Evolutionary conservation across 2,888 invertebrate genomes (phyloP).

Genomic region (Myathropa florea): DNA sequence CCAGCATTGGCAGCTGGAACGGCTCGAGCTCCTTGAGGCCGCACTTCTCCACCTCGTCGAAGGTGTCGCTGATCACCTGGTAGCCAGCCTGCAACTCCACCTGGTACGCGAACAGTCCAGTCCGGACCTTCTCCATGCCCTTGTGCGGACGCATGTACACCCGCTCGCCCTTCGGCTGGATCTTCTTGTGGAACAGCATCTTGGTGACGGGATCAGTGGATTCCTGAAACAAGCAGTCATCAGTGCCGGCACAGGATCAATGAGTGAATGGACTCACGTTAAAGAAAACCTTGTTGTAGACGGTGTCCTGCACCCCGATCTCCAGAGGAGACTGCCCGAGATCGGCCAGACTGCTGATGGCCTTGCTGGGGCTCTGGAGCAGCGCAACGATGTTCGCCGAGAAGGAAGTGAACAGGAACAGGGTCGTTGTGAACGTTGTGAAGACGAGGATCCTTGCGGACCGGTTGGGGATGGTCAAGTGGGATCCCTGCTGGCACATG

Average conservation of each 20-base stretch:
- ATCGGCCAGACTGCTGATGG: conserved; percentile 82
- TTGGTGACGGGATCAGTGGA: conserved; percentile 82
- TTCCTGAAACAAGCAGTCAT: conserved; percentile 79
- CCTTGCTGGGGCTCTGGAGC: conserved; percentile 84
- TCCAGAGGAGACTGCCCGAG: conserved; percentile 83
- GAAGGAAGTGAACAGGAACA: conserved; percentile 85
- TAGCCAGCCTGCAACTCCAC: conserved; percentile 84
- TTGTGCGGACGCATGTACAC: conserved; percentile 82
- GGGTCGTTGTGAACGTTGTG: conserved; percentile 82
- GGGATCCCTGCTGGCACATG: conserved; percentile 84
- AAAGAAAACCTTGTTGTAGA: conserved; percentile 83
- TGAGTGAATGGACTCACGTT: conserved; percentile 76
- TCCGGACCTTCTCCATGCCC: conserved; percentile 83
- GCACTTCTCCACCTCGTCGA: conserved; percentile 84
- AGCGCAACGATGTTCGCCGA: conserved; percentile 86
- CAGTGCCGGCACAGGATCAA: background rate
- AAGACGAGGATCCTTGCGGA: conserved; percentile 83
- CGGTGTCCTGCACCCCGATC: conserved; percentile 83
- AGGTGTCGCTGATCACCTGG: conserved; percentile 84
- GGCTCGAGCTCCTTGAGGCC: conserved; percentile 83
- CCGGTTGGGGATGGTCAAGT: conserved; percentile 80
- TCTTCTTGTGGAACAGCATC: conserved; percentile 82
- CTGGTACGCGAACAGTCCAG: conserved; percentile 83
- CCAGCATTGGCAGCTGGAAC: conserved; percentile 83
- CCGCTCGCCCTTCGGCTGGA: conserved; percentile 82